Percentiles rank a stretch among this genome's conserved stretches.
Evolutionary conservation across 2,113 vertebrate species (phyloP).

Genomic region (Microcebus lehilahytsara): DNA sequence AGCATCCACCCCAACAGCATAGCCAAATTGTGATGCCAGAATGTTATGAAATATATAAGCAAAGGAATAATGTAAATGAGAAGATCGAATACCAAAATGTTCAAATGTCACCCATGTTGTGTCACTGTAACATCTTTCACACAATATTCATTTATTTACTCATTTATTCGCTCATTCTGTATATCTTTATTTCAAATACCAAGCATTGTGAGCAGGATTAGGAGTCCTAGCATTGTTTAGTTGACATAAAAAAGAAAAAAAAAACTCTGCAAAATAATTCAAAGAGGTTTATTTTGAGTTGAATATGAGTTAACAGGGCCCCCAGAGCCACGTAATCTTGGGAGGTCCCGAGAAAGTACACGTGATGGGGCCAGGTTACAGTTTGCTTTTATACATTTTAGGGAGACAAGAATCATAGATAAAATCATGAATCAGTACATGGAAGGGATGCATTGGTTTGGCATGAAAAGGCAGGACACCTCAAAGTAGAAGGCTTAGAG

Average conservation of each 20-base stretch:
- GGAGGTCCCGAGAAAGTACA: not conserved
- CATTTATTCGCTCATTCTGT: not conserved
- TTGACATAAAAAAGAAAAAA: too few relatives aligned
- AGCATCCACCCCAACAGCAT: not conserved
- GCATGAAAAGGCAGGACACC: too few relatives aligned
- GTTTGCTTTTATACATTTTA: too few relatives aligned
- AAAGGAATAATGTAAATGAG: not conserved
- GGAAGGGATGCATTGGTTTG: too few relatives aligned
- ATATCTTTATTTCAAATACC: not conserved
- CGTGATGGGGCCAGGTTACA: too few relatives aligned
- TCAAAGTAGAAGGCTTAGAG: too few relatives aligned
- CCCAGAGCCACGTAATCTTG: too few relatives aligned
- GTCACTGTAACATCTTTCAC: not conserved
- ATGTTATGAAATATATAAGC: not conserved
- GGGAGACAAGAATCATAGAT: too few relatives aligned
- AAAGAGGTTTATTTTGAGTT: too few relatives aligned
- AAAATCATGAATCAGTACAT: too few relatives aligned
- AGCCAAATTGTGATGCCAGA: not conserved
- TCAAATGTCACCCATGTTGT: not conserved
- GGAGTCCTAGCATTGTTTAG: not conserved
- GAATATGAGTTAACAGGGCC: too few relatives aligned
- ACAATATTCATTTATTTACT: not conserved
- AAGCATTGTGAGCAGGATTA: not conserved
- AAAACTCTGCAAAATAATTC: too few relatives aligned
- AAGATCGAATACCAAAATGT: not conserved